These are phyloP conservation scores for Erythrocercus mccallii DNA, from an alignment of 2,113 vertebrate genomes.

Conservation along the genomic window DNA sequence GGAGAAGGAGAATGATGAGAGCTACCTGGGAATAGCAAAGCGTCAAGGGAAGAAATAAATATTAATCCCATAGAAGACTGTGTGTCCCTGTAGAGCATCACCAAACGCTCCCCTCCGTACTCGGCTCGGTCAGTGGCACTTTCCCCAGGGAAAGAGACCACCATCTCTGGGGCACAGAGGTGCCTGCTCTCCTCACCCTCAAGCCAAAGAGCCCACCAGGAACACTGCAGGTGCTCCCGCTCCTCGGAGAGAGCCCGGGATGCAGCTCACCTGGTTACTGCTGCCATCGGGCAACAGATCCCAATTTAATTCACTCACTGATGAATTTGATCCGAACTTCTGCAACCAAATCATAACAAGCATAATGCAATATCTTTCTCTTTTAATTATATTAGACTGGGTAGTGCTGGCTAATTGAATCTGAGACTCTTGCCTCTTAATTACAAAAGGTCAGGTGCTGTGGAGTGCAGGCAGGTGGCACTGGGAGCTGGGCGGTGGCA, in stretches of 20 bases:
- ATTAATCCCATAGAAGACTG: rapidly evolving
- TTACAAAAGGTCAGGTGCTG: not conserved
- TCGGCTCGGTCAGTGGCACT: rapidly evolving
- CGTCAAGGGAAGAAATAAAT: not conserved
- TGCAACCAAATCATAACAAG: conserved; percentile 14
- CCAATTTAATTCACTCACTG: not conserved
- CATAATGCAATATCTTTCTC: conserved; percentile 14
- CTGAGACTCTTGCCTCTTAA: conserved; percentile 26
- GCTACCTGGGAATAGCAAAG: not conserved
- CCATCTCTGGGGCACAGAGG: not conserved
- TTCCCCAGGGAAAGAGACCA: not conserved
- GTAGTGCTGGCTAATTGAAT: conserved; percentile 36
- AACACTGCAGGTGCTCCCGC: rapidly evolving
- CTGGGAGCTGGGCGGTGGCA: rapidly evolving
- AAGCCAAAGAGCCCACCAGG: not conserved
- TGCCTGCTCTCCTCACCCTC: not conserved
- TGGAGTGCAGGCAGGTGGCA: rapidly evolving
- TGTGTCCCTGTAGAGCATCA: not conserved
- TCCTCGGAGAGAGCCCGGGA: rapidly evolving
- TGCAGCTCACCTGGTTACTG: not conserved
- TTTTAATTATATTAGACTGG: conserved; percentile 15
- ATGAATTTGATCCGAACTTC: conserved; percentile 26
- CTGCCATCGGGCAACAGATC: not conserved
- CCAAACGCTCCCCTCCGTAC: rapidly evolving
- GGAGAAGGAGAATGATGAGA: not conserved